These are phyloP conservation scores for Melanogrammus aeglefinus DNA, from an alignment of 2,797 vertebrate species.

Conservation along the genomic window DNA sequence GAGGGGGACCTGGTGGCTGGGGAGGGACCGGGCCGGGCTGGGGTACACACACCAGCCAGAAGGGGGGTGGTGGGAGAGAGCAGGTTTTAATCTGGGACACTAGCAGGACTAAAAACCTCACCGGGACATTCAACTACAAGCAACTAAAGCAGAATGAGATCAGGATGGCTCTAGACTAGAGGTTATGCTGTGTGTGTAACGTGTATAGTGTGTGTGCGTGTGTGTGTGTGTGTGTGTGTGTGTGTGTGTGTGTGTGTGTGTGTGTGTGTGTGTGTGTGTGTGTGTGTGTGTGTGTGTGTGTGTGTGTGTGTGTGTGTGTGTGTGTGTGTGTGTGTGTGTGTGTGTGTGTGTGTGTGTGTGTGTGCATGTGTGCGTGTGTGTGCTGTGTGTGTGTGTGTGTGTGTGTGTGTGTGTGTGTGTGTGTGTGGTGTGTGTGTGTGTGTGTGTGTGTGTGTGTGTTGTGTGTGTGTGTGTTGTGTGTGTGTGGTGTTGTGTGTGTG, in stretches of 20 bases:
- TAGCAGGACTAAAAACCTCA: constrained; percentile 35
- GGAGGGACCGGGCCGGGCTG: constrained; percentile 50
- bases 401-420: not conserved
- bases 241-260: too few species aligned
- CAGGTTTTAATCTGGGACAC: constrained; percentile 40
- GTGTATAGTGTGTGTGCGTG: too few species aligned
- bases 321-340: constrained; percentile 42
- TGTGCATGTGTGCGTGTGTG: not conserved
- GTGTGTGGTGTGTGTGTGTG: not conserved
- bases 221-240: too few species aligned
- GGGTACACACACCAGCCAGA: constrained; percentile 25
- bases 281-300: not conserved
- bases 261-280: too few species aligned
- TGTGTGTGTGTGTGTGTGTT: too few species aligned
- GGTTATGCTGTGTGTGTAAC: not conserved
- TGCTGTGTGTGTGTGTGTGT: not conserved
- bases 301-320: not conserved
- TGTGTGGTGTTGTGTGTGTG: too few species aligned
- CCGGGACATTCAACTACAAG: constrained; percentile 12
- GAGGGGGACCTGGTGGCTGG: constrained; percentile 52
- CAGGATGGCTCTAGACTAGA: not conserved
- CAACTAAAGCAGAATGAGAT: not conserved
- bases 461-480: too few species aligned
- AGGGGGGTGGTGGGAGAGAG: constrained; percentile 26
- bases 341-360: constrained; percentile 34